Conservation (phyloP, 2,113 vertebrate species). For the Dasyprocta punctata region DNA sequence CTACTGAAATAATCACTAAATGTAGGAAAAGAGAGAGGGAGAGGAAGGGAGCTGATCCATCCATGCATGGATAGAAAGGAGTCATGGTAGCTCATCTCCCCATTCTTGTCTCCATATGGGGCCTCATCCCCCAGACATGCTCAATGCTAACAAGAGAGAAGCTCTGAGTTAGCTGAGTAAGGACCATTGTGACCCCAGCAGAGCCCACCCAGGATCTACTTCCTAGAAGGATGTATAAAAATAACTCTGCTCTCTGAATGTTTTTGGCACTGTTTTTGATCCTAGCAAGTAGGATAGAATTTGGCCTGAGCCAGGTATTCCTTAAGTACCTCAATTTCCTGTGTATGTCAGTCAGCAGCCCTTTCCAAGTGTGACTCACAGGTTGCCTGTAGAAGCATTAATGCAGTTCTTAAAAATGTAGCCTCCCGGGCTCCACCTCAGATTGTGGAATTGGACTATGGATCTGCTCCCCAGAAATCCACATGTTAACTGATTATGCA, state of each 20-base stretch:
- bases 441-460: background rate
- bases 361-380: background rate
- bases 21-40: background rate
- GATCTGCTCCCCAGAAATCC: background rate
- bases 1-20: background rate
- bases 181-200: fast-evolving
- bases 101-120: background rate
- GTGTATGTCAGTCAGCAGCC: fast-evolving
- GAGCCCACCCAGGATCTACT: background rate
- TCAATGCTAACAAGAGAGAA: background rate
- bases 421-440: background rate
- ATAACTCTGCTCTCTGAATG: background rate
- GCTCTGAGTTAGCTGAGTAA: background rate
- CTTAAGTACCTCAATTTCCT: background rate
- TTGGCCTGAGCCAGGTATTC: background rate
- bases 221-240: background rate
- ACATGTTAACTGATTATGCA: background rate
- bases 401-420: background rate
- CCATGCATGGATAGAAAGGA: background rate
- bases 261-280: background rate
- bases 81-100: fast-evolving
- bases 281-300: background rate
- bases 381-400: background rate
- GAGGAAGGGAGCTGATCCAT: background rate
- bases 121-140: background rate